Base-by-base conservation (phyloP, 1,140 invertebrate species). In the Anastrepha ludens region DNA sequence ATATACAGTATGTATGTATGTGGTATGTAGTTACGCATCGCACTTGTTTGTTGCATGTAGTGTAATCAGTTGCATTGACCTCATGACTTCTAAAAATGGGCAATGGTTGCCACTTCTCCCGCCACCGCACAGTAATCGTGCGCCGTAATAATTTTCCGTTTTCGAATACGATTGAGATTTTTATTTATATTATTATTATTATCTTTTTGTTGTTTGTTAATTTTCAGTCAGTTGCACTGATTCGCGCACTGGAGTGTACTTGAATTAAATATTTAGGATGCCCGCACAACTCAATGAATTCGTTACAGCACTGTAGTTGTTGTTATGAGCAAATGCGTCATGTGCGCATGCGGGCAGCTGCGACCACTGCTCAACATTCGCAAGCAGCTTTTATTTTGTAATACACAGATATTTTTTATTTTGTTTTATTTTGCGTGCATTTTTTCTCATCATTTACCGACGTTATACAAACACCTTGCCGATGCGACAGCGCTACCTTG, bases 71-170 rank as follows among this genome's bases (percentile, higher is more conserved):
- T 81, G 74, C 74, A 81, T 81, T 81, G 74, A 81, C 74, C 74
- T 81, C 47, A 81, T 81, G 74, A 81, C 74, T 81, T 55, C 74
- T 81, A 81, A 81, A 81, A 81, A 81, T 81, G 74, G 74, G 47
- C 13, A 81, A 47, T 41, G 47, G 47, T 74, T 74, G 70, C n/a
- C 70, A n/a, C 44, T 44, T 74, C 47, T 17, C 47, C 74, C 74
- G 74, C 74, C 74, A 9, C 50, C 2, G 44, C 74, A 29, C 17
- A 17, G 13, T 62, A 15, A 3, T 55, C 55, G 44, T 55, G 47
- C 47, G 44, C 74, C 44, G 20, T 7, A 41, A 74, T 78, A 50
- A 9, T 50, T 81, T 81, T 81, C 50, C 47, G n/a, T 55, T 81
- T 62, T 62, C 4, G 60, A 62, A 8, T 62, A n/a, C 47, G 44